A percentile compares a stretch with the other conserved stretches of the same genome.
Evolutionary conservation across 2,888 invertebrate species (phyloP).

Genomic region (Odontomyia ornata): DNA sequence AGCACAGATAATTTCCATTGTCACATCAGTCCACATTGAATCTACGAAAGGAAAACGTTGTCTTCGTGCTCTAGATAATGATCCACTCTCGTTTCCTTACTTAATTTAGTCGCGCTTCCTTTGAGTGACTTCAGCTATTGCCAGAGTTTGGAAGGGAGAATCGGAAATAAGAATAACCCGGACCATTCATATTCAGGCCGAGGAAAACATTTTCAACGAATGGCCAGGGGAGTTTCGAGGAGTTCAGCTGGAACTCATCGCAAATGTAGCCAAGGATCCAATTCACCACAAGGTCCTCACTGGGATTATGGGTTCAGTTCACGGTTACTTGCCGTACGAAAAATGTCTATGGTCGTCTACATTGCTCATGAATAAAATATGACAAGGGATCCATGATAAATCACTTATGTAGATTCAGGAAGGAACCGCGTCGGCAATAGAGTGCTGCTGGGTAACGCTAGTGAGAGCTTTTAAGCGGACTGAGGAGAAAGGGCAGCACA

Average conservation of each 20-base stretch:
- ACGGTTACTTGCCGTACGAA: conserved; percentile 20
- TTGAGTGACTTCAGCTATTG: background rate
- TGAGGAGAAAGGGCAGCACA: conserved; percentile 6
- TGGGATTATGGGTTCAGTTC: conserved; percentile 26
- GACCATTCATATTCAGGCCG: background rate
- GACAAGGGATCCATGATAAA: conserved; percentile 50
- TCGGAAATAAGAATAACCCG: conserved; percentile 17
- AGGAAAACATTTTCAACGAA: background rate
- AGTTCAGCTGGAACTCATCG: background rate
- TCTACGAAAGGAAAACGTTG: background rate
- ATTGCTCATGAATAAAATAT: conserved; percentile 50
- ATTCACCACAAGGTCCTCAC: conserved; percentile 30
- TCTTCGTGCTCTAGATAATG: background rate
- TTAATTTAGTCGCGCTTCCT: background rate
- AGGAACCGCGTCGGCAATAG: conserved; percentile 15
- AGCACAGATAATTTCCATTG: conserved; percentile 1
- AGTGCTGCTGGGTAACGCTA: no score
- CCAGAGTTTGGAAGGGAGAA: background rate
- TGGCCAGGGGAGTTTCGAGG: background rate
- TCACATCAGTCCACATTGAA: background rate
- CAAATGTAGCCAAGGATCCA: conserved; percentile 6
- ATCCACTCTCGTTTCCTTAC: background rate
- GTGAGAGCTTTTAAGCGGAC: background rate
- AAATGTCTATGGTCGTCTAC: conserved; percentile 40
- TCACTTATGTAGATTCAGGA: conserved; percentile 49